A percentile compares a stretch with the other conserved stretches of the same genome.
Conservation (phyloP, 2,113 vertebrate species). For the Vombatus ursinus region DNA sequence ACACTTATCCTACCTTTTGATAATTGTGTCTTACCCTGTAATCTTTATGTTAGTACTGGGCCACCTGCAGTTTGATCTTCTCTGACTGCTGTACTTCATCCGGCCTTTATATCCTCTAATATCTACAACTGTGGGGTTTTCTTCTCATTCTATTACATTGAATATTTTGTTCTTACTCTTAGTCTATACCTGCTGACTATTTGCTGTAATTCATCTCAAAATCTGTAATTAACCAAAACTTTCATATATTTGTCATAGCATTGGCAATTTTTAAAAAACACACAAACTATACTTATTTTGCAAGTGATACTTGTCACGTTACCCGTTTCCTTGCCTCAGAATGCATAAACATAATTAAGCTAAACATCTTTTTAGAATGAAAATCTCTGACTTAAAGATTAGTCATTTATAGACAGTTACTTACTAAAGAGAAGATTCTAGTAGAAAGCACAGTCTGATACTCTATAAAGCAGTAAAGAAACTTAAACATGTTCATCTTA, state of each 20-base stretch:
- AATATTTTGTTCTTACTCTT: slow-evolving; percentile 46
- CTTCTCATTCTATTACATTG: slow-evolving; percentile 40
- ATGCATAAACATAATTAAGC: slow-evolving; percentile 55
- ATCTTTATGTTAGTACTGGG: slow-evolving; percentile 62
- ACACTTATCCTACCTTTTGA: slow-evolving; percentile 34
- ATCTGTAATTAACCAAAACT: not conserved
- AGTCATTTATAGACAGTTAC: slow-evolving; percentile 35
- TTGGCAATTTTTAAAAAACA: not conserved
- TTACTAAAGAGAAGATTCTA: not conserved
- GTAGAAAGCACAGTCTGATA: not conserved
- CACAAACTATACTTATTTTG: not conserved
- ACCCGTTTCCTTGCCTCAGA: slow-evolving; percentile 18
- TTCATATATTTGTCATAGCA: not conserved
- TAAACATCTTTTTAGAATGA: slow-evolving; percentile 51
- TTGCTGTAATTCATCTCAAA: not conserved
- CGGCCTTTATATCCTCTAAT: slow-evolving; percentile 51
- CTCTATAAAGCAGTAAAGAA: not conserved
- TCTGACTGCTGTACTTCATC: slow-evolving; percentile 33
- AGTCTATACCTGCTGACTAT: slow-evolving; percentile 19
- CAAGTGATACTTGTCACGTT: slow-evolving; percentile 39
- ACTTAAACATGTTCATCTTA: not conserved
- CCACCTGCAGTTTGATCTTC: slow-evolving; percentile 59
- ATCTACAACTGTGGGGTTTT: slow-evolving; percentile 42
- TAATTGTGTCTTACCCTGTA: slow-evolving; percentile 49
- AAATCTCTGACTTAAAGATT: slow-evolving; percentile 46